phyloP scores from a whole-genome alignment of 2,113 vertebrate species.

The Kryptolebias marmoratus region DNA sequence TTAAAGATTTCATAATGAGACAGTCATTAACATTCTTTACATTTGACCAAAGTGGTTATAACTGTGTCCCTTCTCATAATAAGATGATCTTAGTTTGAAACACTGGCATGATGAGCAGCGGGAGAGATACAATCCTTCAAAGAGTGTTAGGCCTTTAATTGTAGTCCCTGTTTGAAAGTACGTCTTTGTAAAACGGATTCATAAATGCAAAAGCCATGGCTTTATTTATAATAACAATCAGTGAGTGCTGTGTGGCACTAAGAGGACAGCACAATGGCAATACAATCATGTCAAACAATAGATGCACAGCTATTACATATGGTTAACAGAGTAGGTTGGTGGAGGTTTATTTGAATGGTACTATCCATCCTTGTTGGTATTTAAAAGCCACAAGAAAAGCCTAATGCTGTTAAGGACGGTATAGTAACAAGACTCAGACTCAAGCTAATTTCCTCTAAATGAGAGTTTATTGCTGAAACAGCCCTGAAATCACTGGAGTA shows the following conservation, averaged over 20 bases:
- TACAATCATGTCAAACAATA: conserved; percentile 68
- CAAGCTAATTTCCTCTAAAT: conserved; percentile 80
- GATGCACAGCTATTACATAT: conserved; percentile 61
- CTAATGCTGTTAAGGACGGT: conserved; percentile 80
- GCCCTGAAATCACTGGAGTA: conserved; percentile 72
- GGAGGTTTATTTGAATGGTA: conserved; percentile 70
- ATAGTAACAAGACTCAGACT: conserved; percentile 73
- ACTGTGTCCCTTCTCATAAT: too few species aligned
- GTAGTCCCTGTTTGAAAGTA: neutral
- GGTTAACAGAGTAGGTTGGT: conserved; percentile 57
- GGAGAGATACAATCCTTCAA: too few species aligned
- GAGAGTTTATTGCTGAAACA: conserved; percentile 80
- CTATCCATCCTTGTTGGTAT: conserved; percentile 76
- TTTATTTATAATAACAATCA: conserved; percentile 46
- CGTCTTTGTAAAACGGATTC: conserved; percentile 10
- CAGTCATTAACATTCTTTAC: too few species aligned
- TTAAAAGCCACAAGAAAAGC: conserved; percentile 76
- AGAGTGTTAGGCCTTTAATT: neutral
- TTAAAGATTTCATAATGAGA: too few species aligned
- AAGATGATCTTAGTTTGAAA: too few species aligned
- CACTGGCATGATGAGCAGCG: too few species aligned
- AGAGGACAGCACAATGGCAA: conserved; percentile 56
- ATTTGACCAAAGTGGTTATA: too few species aligned
- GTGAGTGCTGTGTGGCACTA: conserved; percentile 29
- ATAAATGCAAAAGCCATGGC: conserved; percentile 4